Conservation (phyloP, 2,888 invertebrate species). For the Linnaemya tessellans region DNA sequence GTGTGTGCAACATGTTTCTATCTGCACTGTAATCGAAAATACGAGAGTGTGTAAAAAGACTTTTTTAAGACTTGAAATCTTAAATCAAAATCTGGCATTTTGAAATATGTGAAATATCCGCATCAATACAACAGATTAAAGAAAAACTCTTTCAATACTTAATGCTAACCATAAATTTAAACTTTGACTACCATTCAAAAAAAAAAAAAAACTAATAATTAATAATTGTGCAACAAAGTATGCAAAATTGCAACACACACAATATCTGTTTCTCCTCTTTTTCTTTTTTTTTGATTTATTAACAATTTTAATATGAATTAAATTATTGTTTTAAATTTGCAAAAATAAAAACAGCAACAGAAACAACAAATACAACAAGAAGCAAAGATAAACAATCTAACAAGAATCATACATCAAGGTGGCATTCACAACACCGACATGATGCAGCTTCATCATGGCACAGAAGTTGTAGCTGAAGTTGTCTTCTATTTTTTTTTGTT, state of each 20-base stretch:
- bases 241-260: constrained; percentile 48
- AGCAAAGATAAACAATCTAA: constrained; percentile 55
- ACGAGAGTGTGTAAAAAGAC: too few relatives aligned
- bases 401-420: constrained; percentile 62
- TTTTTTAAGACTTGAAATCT: background rate
- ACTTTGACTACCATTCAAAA: constrained; percentile 42
- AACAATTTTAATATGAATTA: constrained; percentile 65
- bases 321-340: constrained; percentile 52
- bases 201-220: constrained; percentile 18
- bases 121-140: background rate
- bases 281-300: constrained; percentile 62
- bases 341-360: background rate
- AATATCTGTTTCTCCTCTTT: background rate
- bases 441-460: constrained; percentile 18
- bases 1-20: too few relatives aligned
- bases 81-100: background rate
- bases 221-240: constrained; percentile 40
- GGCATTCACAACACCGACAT: constrained; percentile 29
- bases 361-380: constrained; percentile 27
- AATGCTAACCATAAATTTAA: constrained; percentile 56
- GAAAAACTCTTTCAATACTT: constrained; percentile 35
- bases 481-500: background rate
- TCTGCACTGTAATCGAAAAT: too few relatives aligned
- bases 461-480: background rate
- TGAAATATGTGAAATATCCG: constrained; percentile 9